phyloP scores from a whole-genome alignment of 2,888 invertebrate species.

The Cheilosia variabilis region DNA sequence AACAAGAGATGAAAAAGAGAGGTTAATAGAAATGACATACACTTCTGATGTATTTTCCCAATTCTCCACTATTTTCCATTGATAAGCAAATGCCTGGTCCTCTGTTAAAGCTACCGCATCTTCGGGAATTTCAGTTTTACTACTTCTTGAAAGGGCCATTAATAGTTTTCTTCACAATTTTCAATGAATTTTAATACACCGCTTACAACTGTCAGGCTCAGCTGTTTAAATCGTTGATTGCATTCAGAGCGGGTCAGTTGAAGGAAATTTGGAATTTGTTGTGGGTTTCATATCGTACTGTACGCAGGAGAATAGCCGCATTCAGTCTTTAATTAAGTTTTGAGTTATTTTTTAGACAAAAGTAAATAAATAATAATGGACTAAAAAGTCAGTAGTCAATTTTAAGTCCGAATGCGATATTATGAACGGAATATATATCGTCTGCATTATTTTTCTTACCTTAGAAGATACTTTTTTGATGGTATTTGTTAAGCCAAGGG shows the following conservation, averaged over 20 bases:
- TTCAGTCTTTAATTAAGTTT: background rate
- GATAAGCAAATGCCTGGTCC: constrained; percentile 86
- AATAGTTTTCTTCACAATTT: constrained; percentile 77
- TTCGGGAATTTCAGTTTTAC: constrained; percentile 84
- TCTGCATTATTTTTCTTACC: no score
- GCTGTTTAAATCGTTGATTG: background rate
- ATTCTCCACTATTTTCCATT: constrained; percentile 85
- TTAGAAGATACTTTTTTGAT: no score
- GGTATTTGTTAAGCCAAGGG: no score
- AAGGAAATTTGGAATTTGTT: background rate
- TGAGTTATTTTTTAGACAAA: no score
- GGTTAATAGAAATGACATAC: constrained; percentile 83
- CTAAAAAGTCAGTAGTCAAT: no score
- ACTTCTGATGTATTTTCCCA: constrained; percentile 87
- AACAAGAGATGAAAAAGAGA: constrained; percentile 50
- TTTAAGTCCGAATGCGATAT: no score
- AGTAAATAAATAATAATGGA: no score
- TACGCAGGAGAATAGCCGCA: background rate
- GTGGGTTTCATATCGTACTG: constrained; percentile 14
- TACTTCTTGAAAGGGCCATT: constrained; percentile 86
- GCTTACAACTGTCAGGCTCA: background rate
- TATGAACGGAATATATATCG: no score
- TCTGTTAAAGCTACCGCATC: constrained; percentile 86
- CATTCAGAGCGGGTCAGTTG: background rate
- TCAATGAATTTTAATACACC: background rate